Evolutionary conservation across 2,113 vertebrate genomes (phyloP).

Genomic region (Actenoides lindsayi): DNA sequence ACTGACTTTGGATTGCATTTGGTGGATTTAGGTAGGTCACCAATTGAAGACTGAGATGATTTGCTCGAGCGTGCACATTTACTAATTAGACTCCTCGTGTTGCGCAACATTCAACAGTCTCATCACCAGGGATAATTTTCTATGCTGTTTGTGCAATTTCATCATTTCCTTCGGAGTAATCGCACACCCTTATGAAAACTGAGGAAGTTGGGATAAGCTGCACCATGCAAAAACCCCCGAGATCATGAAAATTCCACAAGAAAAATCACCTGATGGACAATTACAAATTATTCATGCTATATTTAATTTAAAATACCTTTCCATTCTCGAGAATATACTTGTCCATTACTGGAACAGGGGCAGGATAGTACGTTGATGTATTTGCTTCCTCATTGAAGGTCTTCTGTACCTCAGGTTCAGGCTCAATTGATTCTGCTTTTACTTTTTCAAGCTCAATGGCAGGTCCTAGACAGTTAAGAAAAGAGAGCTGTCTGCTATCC

Average conservation of each 20-base stretch:
- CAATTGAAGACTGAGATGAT: background rate
- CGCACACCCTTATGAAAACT: background rate
- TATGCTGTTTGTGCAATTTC: background rate
- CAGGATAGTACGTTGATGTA: slow-evolving; percentile 82
- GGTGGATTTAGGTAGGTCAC: background rate
- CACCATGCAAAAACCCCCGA: background rate
- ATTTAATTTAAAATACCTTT: slow-evolving; percentile 80
- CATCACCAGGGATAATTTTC: background rate
- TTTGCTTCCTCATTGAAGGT: slow-evolving; percentile 84
- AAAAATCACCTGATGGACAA: slow-evolving; percentile 29
- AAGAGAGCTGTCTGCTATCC: slow-evolving; percentile 80
- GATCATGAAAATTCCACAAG: background rate
- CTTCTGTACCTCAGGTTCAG: slow-evolving; percentile 81
- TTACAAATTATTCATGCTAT: slow-evolving; percentile 33
- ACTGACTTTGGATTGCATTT: background rate
- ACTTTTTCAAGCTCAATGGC: slow-evolving; percentile 85
- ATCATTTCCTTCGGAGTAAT: background rate
- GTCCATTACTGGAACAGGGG: slow-evolving; percentile 83
- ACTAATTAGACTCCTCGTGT: background rate
- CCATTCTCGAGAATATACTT: slow-evolving; percentile 88
- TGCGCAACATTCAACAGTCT: background rate
- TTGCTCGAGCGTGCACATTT: background rate
- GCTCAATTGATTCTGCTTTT: slow-evolving; percentile 81
- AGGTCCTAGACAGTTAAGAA: slow-evolving; percentile 82
- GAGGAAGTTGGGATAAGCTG: background rate